phyloP scores from a whole-genome alignment of 1,140 invertebrate genomes.

The Limonius californicus region DNA sequence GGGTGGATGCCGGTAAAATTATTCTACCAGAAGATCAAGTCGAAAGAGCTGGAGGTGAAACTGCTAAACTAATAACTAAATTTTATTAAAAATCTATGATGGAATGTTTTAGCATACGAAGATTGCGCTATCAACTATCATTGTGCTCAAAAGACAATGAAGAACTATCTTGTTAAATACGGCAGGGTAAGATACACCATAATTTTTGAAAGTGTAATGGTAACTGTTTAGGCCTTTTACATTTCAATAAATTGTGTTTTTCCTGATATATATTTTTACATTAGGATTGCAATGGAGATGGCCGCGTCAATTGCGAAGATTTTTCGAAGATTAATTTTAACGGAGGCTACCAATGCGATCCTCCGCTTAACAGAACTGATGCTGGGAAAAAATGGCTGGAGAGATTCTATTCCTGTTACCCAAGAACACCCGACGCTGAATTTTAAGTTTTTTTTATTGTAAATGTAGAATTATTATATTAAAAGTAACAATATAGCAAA shows the following conservation, averaged over 20 bases:
- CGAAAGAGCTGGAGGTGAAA: constrained; percentile 43
- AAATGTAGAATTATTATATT: no score
- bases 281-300: constrained; percentile 59
- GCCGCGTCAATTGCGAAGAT: constrained; percentile 58
- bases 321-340: constrained; percentile 61
- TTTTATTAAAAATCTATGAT: constrained; percentile 11
- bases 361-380: constrained; percentile 33
- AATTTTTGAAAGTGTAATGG: no score
- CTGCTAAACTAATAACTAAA: constrained; percentile 8
- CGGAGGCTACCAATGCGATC: constrained; percentile 50
- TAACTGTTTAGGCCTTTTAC: no score
- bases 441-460: no score
- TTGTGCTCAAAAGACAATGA: constrained; percentile 57
- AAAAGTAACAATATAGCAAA: no score
- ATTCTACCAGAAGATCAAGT: constrained; percentile 51
- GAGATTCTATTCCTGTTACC: constrained; percentile 28
- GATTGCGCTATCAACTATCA: constrained; percentile 56
- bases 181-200: constrained; percentile 54
- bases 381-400: constrained; percentile 28
- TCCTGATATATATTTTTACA: no score
- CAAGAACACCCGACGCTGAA: no score
- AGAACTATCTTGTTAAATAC: constrained; percentile 58
- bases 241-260: no score
- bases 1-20: constrained; percentile 54
- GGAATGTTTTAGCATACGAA: constrained; percentile 55